Base-by-base conservation (phyloP, 1,140 invertebrate genomes). In the Danaus melanippus region DNA sequence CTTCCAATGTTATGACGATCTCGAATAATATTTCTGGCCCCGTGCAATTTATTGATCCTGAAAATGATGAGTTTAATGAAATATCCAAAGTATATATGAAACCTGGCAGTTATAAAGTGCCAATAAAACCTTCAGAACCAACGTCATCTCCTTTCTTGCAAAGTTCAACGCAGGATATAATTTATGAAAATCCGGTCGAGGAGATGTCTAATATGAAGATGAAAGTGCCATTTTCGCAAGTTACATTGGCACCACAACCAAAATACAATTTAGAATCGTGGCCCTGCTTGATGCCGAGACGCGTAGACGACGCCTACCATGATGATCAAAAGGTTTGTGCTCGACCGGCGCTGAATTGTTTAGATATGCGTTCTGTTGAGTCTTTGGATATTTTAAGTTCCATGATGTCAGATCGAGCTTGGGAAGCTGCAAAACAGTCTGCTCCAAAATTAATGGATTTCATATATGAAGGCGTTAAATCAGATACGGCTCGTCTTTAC, bases 1-100 rank as follows among this genome's bases (percentile, higher is more conserved):
- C 80, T 59, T 69, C 75, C 55, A 83, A 74, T 73, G 74, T 85
- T 81, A 71, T 83, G 74, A 72, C 74, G 64, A 69, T 81, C 60
- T 64, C 78, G 41, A 84, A 71, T 65, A 85, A 81, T 83, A 80
- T 85, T 62, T 81, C 80, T 85, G 82, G 82, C 80, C 80, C 84
- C 82, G 77, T 83, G 65, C 80, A 84, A 80, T 82, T 80, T 69
- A 73, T 80, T 69, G 81, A 87, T 64, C 67, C 76, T 57, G 84
- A 87, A 67, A 85, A 79, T 69, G 84, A 87, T 84, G 84, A 87
- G 78, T 85, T 79, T 69, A 78, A 85, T 55, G 84, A 87, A 69
- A 82, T 84, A 65, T 79, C 82, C 17, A 87, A 85, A 73, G 84
- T 85, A 12, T 87, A 87, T 66, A 87, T 87, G 84, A 86, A 87